Evolutionary conservation across 2,113 vertebrate genomes (phyloP), one percentile per base, ranked within the genome.

Genomic region (Heliornis fulica): DNA sequence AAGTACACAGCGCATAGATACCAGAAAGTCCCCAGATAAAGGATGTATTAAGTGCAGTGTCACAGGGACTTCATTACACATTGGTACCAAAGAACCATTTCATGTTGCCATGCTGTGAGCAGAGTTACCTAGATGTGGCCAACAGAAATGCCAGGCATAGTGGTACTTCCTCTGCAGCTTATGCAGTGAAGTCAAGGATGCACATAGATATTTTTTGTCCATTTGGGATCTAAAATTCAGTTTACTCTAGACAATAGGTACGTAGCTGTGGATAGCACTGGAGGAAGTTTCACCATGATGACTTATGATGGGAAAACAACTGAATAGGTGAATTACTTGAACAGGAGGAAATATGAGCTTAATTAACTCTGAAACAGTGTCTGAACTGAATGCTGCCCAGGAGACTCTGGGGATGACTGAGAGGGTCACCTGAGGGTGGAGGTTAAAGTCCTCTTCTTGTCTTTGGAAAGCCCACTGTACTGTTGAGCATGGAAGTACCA

Each of bases 201-300:
- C 17, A 26, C 12, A 16, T 21, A 72, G 46, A 63, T 26, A 40
- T 32, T 72, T 87, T 56, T 53, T 46, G 38, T 53, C 59, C 34
- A 57, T 15, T 34, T 59, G 45, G 10, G 15, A 80, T 60, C 32
- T 74, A 65, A 88, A 70, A 74, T 70, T 77, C 1, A 1, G 10
- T 63, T 91, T 75, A 38, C 8, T 63, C 8, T 34, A 56, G 60
- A 31, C 21, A 50, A 20, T 22, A 59, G 3, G 26, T 34, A 46
- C 32, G 32, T 59, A 46, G 14, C 8, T 40, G 9, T 31, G 57
- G 36, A 14, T 2, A 4, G n/a, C 9, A 8, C 3, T 9, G 29
- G 7, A 83, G 41, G 41, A 91, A 51, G 9, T 4, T 65, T 76
- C 2, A 0, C 40, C 25, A 45, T 25, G n/a, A 61, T 0, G 1